phyloP scores from a whole-genome alignment of 92 coral and sea anemone genomes.

The Scolanthus callimorphus region DNA sequence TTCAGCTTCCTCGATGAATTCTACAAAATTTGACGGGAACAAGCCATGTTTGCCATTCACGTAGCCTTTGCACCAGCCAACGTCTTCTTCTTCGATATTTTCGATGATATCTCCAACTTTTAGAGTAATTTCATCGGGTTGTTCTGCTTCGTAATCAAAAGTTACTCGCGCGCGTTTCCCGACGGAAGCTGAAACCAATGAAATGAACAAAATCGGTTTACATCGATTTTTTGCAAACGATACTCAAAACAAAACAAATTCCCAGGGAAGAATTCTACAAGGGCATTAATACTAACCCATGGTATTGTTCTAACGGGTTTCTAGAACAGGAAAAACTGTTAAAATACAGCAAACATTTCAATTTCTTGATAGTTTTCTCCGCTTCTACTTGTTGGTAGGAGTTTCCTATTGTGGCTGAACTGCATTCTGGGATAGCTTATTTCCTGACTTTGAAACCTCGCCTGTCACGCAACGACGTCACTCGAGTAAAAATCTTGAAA shows the following conservation, averaged over 20 bases:
- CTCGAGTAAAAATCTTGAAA: too few species aligned
- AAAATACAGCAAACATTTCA: constrained; percentile 5
- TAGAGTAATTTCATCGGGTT: constrained; percentile 66
- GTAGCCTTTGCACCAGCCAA: constrained; percentile 94
- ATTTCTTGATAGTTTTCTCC: background rate
- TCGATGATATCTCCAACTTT: constrained; percentile 69
- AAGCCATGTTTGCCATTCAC: constrained; percentile 73
- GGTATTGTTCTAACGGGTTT: background rate
- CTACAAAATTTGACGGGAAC: constrained; percentile 91
- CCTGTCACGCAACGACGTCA: constrained; percentile 18
- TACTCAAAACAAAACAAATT: too few species aligned
- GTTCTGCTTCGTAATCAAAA: constrained; percentile 72
- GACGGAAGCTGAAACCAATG: constrained; percentile 16
- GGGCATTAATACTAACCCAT: constrained; percentile 18
- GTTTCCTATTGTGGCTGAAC: constrained; percentile 5
- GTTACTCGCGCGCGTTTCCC: constrained; percentile 79
- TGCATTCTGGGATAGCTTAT: constrained; percentile 31
- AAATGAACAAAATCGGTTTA: too few species aligned
- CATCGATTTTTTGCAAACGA: too few species aligned
- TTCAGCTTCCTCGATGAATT: constrained; percentile 44
- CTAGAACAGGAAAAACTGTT: background rate
- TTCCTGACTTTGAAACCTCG: background rate
- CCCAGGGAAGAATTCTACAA: background rate
- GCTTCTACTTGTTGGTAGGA: constrained; percentile 41
- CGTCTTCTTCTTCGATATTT: constrained; percentile 65